Conservation (phyloP, 2,888 invertebrate species). For the Augiades crinisus region DNA sequence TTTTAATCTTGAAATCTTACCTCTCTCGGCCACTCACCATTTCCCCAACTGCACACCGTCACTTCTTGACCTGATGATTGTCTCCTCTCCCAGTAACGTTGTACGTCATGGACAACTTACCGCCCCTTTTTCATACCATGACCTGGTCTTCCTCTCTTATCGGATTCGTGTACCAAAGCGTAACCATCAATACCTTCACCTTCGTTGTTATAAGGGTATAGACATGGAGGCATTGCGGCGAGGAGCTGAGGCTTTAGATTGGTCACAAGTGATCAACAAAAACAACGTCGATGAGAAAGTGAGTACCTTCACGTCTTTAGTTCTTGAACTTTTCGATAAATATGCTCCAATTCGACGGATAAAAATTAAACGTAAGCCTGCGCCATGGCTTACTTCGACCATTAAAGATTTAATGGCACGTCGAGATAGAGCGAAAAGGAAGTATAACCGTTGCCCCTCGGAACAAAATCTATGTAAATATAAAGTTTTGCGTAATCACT, state of each 20-base stretch:
- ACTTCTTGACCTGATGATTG: no score
- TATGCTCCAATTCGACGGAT: neutral
- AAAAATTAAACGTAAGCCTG: neutral
- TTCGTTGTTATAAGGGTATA: neutral
- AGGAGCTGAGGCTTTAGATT: neutral
- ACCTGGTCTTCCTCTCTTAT: neutral
- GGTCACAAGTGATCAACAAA: neutral
- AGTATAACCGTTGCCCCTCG: neutral
- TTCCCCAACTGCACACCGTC: neutral
- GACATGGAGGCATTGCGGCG: neutral
- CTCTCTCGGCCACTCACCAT: neutral
- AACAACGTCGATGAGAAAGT: neutral
- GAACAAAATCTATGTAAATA: neutral
- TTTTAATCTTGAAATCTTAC: neutral
- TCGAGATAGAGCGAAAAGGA: neutral
- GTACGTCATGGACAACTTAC: no score
- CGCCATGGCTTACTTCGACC: neutral
- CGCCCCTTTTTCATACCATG: neutral
- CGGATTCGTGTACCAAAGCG: neutral
- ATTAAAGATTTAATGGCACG: neutral
- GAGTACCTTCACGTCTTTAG: neutral
- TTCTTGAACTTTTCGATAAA: neutral
- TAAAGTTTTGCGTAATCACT: no score
- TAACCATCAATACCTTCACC: neutral
- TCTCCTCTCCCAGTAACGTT: no score